Percentiles rank a stretch among this genome's conserved stretches.
Evolutionary conservation across 2,113 vertebrate genomes (phyloP).

Genomic region (Caloenas nicobarica): DNA sequence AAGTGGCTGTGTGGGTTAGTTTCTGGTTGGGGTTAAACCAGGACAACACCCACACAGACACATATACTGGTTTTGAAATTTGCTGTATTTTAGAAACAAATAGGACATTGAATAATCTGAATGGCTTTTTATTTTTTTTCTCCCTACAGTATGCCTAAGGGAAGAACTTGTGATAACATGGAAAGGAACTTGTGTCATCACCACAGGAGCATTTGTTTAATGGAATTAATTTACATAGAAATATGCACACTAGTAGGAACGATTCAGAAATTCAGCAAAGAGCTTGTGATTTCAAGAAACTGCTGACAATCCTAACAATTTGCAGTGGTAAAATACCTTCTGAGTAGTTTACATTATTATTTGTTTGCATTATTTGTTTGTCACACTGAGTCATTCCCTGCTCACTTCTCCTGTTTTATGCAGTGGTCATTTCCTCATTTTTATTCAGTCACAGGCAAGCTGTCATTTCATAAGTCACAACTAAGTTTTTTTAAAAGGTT

Average conservation of each 20-base stretch:
- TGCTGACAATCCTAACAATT: constrained; percentile 40
- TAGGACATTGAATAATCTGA: constrained; percentile 54
- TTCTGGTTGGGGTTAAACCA: no score
- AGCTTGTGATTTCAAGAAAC: constrained; percentile 59
- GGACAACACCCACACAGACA: neutral
- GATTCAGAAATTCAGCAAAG: constrained; percentile 51
- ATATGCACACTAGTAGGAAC: constrained; percentile 35
- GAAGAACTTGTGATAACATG: constrained; percentile 39
- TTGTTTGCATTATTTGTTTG: constrained; percentile 32
- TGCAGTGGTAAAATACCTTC: constrained; percentile 1
- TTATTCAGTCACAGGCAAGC: constrained; percentile 8
- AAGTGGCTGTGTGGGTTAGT: no score
- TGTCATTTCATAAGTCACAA: neutral
- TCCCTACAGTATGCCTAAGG: constrained; percentile 21
- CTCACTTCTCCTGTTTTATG: neutral
- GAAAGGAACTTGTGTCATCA: constrained; percentile 48
- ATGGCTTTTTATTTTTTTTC: neutral
- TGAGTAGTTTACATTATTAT: constrained; percentile 20
- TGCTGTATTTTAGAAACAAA: constrained; percentile 10
- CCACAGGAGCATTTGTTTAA: constrained; percentile 44
- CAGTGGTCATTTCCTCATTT: constrained; percentile 20
- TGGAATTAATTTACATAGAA: constrained; percentile 68
- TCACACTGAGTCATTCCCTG: neutral
- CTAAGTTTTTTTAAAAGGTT: neutral
- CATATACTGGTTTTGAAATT: neutral